Conservation (phyloP, 2,888 invertebrate genomes). For the Lathronympha strigana region DNA sequence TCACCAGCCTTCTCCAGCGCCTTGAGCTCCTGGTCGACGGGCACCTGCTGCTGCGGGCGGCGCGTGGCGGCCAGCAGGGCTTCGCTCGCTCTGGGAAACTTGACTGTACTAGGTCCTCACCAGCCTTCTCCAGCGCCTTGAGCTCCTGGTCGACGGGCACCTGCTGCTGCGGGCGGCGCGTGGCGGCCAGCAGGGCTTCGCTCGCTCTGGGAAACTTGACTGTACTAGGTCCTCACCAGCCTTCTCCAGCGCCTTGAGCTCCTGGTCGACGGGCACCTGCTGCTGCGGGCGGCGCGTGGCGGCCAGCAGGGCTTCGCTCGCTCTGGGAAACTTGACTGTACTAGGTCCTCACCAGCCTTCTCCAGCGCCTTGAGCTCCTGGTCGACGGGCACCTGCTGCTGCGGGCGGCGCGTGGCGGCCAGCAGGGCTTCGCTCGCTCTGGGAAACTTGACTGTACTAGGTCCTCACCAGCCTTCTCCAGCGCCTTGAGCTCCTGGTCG, state of each 20-base stretch:
- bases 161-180: slow-evolving; percentile 85
- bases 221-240: slow-evolving; percentile 77
- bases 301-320: slow-evolving; percentile 93
- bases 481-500: slow-evolving; percentile 88
- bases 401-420: slow-evolving; percentile 88
- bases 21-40: slow-evolving; percentile 88
- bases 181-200: slow-evolving; percentile 91
- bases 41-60: slow-evolving; percentile 82
- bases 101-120: slow-evolving; percentile 55
- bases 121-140: slow-evolving; percentile 88
- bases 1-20: slow-evolving; percentile 89
- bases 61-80: slow-evolving; percentile 91
- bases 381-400: slow-evolving; percentile 81
- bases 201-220: slow-evolving; percentile 91
- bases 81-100: slow-evolving; percentile 95
- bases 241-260: slow-evolving; percentile 89
- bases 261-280: slow-evolving; percentile 82
- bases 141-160: slow-evolving; percentile 87
- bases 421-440: slow-evolving; percentile 95
- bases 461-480: slow-evolving; percentile 86
- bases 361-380: slow-evolving; percentile 90
- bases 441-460: slow-evolving; percentile 83
- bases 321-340: slow-evolving; percentile 58
- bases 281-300: slow-evolving; percentile 87
- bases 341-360: slow-evolving; percentile 87